These are phyloP conservation scores for Escarpia spicata DNA, from an alignment of 2,888 invertebrate species.

Conservation along the genomic window DNA sequence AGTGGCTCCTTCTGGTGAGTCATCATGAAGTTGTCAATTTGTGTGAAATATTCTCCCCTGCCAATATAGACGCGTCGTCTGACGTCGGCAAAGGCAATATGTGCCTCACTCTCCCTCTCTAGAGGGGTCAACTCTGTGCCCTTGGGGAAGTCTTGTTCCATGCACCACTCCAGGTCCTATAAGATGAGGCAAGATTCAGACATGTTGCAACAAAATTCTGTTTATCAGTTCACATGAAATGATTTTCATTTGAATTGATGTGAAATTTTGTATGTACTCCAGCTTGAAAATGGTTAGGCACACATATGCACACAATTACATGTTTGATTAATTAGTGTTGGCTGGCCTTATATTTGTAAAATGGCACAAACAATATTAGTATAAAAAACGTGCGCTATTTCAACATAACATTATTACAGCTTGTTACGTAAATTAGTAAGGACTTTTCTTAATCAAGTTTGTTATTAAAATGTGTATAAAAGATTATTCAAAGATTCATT, in stretches of 20 bases:
- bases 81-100: conserved; percentile 50
- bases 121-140: conserved; percentile 52
- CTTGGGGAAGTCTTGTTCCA: conserved; percentile 51
- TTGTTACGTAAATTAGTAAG: neutral
- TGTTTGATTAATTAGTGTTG: neutral
- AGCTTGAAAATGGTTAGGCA: neutral
- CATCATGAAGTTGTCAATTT: conserved; percentile 41
- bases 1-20: conserved; percentile 43
- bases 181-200: neutral
- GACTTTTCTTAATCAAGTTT: neutral
- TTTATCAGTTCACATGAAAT: neutral
- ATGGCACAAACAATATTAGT: neutral
- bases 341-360: neutral
- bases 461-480: no score
- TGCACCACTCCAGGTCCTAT: conserved; percentile 46
- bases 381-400: neutral
- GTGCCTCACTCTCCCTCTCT: conserved; percentile 50
- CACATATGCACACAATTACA: neutral
- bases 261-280: neutral
- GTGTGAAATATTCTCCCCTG: conserved; percentile 49
- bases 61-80: conserved; percentile 53
- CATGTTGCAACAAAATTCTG: neutral
- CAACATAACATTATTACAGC: neutral
- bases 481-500: neutral
- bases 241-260: neutral